Percentiles rank a stretch among this genome's conserved stretches.
These are phyloP conservation scores for Drosophila pachea DNA, from an alignment of 1,140 invertebrate genomes.

Conservation along the genomic window DNA sequence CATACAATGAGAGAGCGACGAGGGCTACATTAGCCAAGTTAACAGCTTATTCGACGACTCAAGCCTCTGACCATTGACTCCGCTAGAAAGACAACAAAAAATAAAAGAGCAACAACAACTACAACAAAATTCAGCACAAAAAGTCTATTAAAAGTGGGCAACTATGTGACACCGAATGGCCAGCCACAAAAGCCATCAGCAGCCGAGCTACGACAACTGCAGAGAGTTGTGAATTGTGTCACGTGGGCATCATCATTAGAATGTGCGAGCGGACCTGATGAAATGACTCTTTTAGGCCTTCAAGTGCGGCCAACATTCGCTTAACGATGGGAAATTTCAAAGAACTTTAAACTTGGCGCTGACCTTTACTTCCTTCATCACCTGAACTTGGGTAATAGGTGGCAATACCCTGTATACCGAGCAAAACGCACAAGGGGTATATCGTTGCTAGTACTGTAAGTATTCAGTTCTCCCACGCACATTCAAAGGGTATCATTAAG, in stretches of 20 bases:
- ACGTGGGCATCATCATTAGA: constrained; percentile 43
- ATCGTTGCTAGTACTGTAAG: neutral
- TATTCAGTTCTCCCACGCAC: too few species aligned
- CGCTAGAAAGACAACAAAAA: neutral
- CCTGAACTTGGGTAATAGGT: neutral
- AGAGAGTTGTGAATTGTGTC: constrained; percentile 35
- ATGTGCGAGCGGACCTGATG: constrained; percentile 16
- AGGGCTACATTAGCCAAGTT: constrained; percentile 45
- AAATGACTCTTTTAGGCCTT: constrained; percentile 10
- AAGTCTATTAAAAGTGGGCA: constrained; percentile 43
- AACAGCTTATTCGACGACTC: constrained; percentile 60
- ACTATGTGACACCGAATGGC: constrained; percentile 47
- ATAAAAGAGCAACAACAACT: neutral
- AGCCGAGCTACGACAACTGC: constrained; percentile 10
- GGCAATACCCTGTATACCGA: neutral
- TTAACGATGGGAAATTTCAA: constrained; percentile 4
- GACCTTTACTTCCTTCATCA: neutral
- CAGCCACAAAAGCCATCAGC: constrained; percentile 10
- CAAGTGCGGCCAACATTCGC: neutral
- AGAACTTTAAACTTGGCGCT: neutral
- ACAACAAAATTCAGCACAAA: constrained; percentile 41
- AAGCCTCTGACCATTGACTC: constrained; percentile 53
- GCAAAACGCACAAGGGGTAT: neutral
- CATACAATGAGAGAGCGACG: constrained; percentile 7
- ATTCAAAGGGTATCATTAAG: neutral